A percentile compares a stretch with the other conserved stretches of the same genome.
Evolutionary conservation across 2,888 invertebrate species (phyloP).

Genomic region (Diploptera punctata): DNA sequence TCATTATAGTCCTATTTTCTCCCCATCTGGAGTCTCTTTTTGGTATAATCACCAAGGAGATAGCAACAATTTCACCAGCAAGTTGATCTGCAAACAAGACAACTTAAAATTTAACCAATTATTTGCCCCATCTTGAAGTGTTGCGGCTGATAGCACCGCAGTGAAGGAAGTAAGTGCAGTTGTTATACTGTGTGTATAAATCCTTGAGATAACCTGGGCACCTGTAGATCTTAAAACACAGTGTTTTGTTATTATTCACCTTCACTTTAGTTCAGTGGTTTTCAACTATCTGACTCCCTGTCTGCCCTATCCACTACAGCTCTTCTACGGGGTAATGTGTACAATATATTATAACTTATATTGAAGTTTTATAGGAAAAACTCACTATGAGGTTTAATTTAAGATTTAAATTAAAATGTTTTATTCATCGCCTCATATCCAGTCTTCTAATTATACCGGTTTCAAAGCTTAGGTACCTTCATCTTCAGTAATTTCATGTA

Average conservation of each 20-base stretch:
- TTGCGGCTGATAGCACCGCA: background rate
- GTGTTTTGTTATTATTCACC: conserved; percentile 12
- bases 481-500: too few relatives aligned
- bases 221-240: background rate
- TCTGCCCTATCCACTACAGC: too few relatives aligned
- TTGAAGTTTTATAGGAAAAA: too few relatives aligned
- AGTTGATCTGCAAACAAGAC: background rate
- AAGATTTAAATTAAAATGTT: too few relatives aligned
- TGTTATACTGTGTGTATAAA: conserved; percentile 5
- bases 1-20: background rate
- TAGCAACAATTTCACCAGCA: background rate
- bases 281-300: too few relatives aligned
- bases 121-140: conserved; percentile 1
- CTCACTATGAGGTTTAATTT: too few relatives aligned
- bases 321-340: too few relatives aligned
- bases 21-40: background rate
- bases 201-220: conserved; percentile 3
- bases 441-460: too few relatives aligned
- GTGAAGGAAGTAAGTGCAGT: conserved; percentile 18
- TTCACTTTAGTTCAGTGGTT: too few relatives aligned
- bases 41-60: background rate
- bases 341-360: too few relatives aligned
- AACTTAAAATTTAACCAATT: conserved; percentile 9
- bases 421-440: too few relatives aligned
- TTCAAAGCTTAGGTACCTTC: too few relatives aligned